Evolutionary conservation across 2,888 invertebrate genomes (phyloP).

Genomic region (Eupithecia subumbrata): DNA sequence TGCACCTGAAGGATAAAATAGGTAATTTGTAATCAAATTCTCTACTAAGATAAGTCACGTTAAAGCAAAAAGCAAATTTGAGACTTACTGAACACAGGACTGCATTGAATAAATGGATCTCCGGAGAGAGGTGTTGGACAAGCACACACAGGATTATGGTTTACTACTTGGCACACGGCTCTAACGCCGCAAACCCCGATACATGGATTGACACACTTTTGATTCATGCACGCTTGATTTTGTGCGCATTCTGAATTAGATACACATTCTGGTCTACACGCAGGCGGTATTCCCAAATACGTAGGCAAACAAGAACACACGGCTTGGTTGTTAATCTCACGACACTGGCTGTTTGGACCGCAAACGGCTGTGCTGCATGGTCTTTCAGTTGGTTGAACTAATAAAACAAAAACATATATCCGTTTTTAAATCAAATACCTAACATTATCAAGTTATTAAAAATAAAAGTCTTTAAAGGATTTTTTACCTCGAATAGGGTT

Average conservation of each 20-base stretch:
- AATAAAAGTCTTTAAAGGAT: neutral
- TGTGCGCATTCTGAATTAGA: constrained; percentile 88
- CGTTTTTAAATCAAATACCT: neutral
- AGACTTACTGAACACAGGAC: constrained; percentile 64
- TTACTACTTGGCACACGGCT: constrained; percentile 86
- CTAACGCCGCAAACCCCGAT: constrained; percentile 87
- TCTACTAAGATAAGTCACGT: neutral
- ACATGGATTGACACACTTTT: constrained; percentile 90
- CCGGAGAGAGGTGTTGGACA: constrained; percentile 87
- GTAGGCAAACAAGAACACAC: constrained; percentile 89
- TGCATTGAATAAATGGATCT: constrained; percentile 86
- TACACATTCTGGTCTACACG: constrained; percentile 89
- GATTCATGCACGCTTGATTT: constrained; percentile 87
- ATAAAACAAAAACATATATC: constrained; percentile 34
- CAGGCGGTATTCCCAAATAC: constrained; percentile 88
- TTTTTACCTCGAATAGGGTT: constrained; percentile 82
- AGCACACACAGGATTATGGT: constrained; percentile 90
- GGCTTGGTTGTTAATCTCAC: constrained; percentile 85
- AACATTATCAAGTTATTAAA: neutral
- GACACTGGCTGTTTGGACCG: constrained; percentile 88
- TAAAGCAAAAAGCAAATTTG: neutral
- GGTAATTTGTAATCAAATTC: neutral
- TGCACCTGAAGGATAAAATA: constrained; percentile 50
- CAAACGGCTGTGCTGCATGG: constrained; percentile 89
- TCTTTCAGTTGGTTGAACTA: constrained; percentile 68